phyloP scores from a whole-genome alignment of 2,888 invertebrate genomes.

The Fissipunctia ypsillon region DNA sequence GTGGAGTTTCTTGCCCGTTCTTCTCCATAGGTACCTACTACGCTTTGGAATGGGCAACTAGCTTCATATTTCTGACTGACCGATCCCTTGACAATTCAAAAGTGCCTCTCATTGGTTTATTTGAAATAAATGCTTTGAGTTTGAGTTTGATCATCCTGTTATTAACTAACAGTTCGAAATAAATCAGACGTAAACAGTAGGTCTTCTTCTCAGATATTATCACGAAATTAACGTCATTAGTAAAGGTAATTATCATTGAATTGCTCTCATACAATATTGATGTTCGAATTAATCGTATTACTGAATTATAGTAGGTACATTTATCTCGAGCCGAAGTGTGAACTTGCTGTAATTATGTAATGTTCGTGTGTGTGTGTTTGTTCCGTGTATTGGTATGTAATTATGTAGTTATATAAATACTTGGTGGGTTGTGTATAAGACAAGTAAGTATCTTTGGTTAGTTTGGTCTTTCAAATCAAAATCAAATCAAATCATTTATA shows the following conservation, averaged over 20 bases:
- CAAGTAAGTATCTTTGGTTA: not conserved
- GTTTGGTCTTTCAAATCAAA: no score
- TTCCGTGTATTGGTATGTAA: not conserved
- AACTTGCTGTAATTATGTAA: not conserved
- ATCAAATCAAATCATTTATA: no score
- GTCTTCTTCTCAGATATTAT: conserved; percentile 32
- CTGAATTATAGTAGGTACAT: conserved; percentile 23
- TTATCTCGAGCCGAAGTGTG: conserved; percentile 20
- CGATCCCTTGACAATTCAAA: no score
- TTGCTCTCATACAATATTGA: conserved; percentile 49
- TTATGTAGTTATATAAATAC: not conserved
- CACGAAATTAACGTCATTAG: conserved; percentile 51
- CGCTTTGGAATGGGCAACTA: no score
- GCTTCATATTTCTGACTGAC: no score
- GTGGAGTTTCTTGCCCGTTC: no score
- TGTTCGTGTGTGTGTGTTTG: not conserved
- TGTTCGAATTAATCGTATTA: conserved; percentile 44
- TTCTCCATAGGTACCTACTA: no score
- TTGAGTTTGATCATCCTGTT: not conserved
- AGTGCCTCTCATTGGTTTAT: no score
- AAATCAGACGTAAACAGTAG: conserved; percentile 17
- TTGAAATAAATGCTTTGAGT: no score
- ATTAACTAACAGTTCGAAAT: conserved; percentile 3
- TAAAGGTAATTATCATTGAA: conserved; percentile 48
- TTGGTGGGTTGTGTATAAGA: not conserved